Evolutionary conservation across 2,888 invertebrate genomes (phyloP), one percentile per base, ranked within the genome.

Genomic region (Limnephilus auricula): DNA sequence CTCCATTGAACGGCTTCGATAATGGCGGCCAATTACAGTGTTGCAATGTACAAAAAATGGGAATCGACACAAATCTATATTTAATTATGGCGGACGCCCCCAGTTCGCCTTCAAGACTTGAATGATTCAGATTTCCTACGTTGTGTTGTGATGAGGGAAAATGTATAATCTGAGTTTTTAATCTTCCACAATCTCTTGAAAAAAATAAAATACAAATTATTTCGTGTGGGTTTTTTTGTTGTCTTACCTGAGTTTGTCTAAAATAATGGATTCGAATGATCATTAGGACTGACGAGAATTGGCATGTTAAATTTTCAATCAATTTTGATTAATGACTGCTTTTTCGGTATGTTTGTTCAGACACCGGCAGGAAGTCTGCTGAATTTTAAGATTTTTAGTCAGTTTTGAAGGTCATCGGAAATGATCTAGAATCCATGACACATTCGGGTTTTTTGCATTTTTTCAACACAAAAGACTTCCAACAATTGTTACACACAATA

Each of bases 1-100:
- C 87, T 87, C 65, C 87, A 87, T 92, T 90, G 92, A 92, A 90
- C 92, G 92, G 88, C 92, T 90, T 79, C 92, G 90, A 92, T 92
- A 92, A 92, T 92, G 90, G 90, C 90, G 87, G 87, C 50, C 65
- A 87, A 87, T 87, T 88, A 45, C 82, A 37, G 40, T 45, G 80
- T 34, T 82, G 89, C 91, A 91, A 92, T 90, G 89, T 82, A 92
- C 84, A 92, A 91, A 92, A 92, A 92, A 89, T 89, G 90, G 82
- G 92, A 92, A 90, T 92, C 91, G 91, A 92, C 89, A 89, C 90
- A 93, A 93, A 93, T 93, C 92, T 93, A 93, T 93, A 93, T 93
- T 93, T 93, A 93, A 93, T 93, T 93, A 91, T 91, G 89, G 90
- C 89, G 82, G 50, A 50, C 82, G 79, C 89, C 89, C 50, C 88